Percentiles rank a stretch among this genome's conserved stretches.
These are phyloP conservation scores for Parnassius smintheus DNA, from an alignment of 2,888 invertebrate species.

Conservation along the genomic window DNA sequence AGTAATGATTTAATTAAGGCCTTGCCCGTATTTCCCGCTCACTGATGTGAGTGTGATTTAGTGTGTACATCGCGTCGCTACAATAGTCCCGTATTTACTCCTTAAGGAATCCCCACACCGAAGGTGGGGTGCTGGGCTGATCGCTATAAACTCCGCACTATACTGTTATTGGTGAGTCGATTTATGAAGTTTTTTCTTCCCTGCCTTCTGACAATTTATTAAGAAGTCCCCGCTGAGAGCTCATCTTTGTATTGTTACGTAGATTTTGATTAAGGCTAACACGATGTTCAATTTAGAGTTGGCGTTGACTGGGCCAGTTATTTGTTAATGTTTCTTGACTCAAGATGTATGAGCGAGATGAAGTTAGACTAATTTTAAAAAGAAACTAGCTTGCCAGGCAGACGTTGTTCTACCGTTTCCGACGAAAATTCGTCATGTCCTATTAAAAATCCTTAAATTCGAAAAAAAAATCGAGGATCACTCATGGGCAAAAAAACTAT, in stretches of 20 bases:
- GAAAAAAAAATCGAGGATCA: no score
- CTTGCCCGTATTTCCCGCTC: no score
- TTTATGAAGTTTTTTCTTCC: slow-evolving; percentile 65
- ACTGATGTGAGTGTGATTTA: no score
- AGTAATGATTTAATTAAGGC: no score
- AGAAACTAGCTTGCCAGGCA: no score
- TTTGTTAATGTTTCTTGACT: slow-evolving; percentile 36
- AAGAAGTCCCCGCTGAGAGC: slow-evolving; percentile 57
- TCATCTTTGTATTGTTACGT: slow-evolving; percentile 46
- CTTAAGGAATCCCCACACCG: slow-evolving; percentile 69
- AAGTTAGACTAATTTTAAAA: background rate
- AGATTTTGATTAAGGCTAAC: slow-evolving; percentile 45
- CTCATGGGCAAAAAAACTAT: no score
- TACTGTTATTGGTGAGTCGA: slow-evolving; percentile 74
- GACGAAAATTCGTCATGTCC: no score
- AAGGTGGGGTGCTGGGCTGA: slow-evolving; percentile 55
- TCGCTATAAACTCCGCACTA: slow-evolving; percentile 71
- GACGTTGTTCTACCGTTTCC: no score
- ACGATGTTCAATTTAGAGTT: slow-evolving; percentile 49
- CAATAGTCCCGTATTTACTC: slow-evolving; percentile 54
- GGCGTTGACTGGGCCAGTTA: slow-evolving; percentile 54
- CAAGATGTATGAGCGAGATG: slow-evolving; percentile 3
- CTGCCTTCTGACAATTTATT: slow-evolving; percentile 64
- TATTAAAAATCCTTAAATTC: no score
- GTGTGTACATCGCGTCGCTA: slow-evolving; percentile 32